Conservation (phyloP, 1,140 invertebrate genomes). For the Hirudo medicinalis region DNA sequence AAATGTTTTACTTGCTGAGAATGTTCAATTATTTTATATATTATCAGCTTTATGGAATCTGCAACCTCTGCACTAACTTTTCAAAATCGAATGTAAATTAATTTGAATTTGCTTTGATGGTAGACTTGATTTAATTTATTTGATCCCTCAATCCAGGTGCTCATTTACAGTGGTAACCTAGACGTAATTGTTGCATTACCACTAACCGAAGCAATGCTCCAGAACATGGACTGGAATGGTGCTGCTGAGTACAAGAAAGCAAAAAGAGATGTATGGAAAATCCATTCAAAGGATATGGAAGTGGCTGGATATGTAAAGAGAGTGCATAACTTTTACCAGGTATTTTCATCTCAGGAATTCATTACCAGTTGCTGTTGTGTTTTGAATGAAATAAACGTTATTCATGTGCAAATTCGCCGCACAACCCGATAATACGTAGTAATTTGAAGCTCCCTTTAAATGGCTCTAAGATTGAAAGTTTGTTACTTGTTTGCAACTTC, state of each 20-base stretch:
- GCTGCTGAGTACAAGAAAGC: slow-evolving; percentile 52
- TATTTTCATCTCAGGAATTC: slow-evolving; percentile 34
- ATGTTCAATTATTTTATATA: neutral
- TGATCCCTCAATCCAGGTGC: slow-evolving; percentile 26
- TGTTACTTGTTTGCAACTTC: neutral
- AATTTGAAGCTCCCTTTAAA: neutral
- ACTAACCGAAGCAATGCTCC: slow-evolving; percentile 57
- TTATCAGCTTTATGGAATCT: neutral
- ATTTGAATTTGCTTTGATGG: neutral
- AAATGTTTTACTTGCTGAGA: neutral
- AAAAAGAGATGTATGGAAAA: slow-evolving; percentile 52
- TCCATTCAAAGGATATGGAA: slow-evolving; percentile 46
- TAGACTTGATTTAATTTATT: neutral
- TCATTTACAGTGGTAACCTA: slow-evolving; percentile 62
- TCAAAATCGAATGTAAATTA: neutral
- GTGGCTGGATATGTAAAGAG: slow-evolving; percentile 64
- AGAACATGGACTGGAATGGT: slow-evolving; percentile 52
- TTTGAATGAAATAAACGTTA: neutral
- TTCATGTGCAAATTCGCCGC: no score
- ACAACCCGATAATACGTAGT: no score
- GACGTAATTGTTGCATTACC: slow-evolving; percentile 73
- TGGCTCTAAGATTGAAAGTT: neutral
- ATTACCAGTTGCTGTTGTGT: neutral
- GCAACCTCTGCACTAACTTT: neutral
- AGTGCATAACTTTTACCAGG: slow-evolving; percentile 59